phyloP scores from a whole-genome alignment of 2,888 invertebrate species.

The Melitaea athalia region DNA sequence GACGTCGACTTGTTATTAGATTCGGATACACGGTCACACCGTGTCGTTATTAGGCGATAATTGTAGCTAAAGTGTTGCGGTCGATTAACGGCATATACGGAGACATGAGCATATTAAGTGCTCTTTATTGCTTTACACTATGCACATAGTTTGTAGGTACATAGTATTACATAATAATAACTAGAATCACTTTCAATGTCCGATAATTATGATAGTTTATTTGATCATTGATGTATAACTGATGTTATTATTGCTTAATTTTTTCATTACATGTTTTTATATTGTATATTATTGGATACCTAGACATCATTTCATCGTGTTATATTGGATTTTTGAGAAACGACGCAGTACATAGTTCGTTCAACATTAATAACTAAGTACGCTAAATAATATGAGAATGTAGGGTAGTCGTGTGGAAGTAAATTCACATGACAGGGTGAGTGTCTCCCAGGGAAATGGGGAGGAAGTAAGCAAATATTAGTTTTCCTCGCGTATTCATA shows the following conservation, averaged over 20 bases:
- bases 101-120: conserved; percentile 62
- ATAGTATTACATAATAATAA: conserved; percentile 8
- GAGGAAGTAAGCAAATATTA: conserved; percentile 76
- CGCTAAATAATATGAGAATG: conserved; percentile 35
- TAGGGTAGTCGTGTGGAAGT: conserved; percentile 67
- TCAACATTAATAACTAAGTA: neutral
- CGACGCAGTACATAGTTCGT: neutral
- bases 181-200: conserved; percentile 9
- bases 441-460: conserved; percentile 68
- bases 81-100: conserved; percentile 75
- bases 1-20: conserved; percentile 67
- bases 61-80: conserved; percentile 74
- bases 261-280: neutral
- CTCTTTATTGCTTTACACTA: neutral
- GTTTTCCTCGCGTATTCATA: conserved; percentile 67
- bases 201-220: conserved; percentile 18
- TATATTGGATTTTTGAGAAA: neutral
- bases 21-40: conserved; percentile 65
- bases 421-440: conserved; percentile 62
- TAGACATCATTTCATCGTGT: neutral
- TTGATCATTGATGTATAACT: neutral
- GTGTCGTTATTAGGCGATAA: conserved; percentile 77
- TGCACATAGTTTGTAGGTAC: conserved; percentile 5
- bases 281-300: no score
- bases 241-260: conserved; percentile 5